Conservation (phyloP, 2,888 invertebrate genomes). For the Cinara cedri region DNA sequence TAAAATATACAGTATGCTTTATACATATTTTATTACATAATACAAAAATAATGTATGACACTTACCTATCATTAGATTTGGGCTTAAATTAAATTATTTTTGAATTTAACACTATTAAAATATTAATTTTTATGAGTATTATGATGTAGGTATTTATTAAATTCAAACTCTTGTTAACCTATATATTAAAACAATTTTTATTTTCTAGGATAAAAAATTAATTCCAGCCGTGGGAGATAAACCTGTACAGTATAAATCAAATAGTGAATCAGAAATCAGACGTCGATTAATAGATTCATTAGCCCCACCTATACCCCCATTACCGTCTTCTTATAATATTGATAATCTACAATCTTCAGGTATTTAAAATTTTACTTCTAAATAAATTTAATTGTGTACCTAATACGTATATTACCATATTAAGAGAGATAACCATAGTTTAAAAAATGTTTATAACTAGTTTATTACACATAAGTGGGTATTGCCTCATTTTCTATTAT, state of each 20-base stretch:
- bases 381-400: not conserved
- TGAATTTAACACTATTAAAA: too few relatives aligned
- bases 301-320: slow-evolving; percentile 60
- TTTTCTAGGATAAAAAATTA: slow-evolving; percentile 56
- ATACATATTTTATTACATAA: too few relatives aligned
- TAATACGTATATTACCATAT: not conserved
- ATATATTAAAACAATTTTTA: not conserved
- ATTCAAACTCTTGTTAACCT: not conserved
- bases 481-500: too few relatives aligned
- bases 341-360: slow-evolving; percentile 40
- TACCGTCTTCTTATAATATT: slow-evolving; percentile 58
- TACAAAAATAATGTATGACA: too few relatives aligned
- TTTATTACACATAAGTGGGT: too few relatives aligned
- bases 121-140: too few relatives aligned
- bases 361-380: not conserved
- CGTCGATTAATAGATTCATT: slow-evolving; percentile 58
- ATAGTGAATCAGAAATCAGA: slow-evolving; percentile 59
- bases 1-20: too few relatives aligned
- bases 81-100: too few relatives aligned
- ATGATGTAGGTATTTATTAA: not conserved
- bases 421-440: too few relatives aligned
- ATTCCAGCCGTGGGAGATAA: slow-evolving; percentile 40
- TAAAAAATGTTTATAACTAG: too few relatives aligned
- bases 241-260: slow-evolving; percentile 56
- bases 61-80: too few relatives aligned